Evolutionary conservation across 2,888 invertebrate genomes (phyloP), one percentile per base, ranked within the genome.

Genomic region (Watsonalla cultraria): DNA sequence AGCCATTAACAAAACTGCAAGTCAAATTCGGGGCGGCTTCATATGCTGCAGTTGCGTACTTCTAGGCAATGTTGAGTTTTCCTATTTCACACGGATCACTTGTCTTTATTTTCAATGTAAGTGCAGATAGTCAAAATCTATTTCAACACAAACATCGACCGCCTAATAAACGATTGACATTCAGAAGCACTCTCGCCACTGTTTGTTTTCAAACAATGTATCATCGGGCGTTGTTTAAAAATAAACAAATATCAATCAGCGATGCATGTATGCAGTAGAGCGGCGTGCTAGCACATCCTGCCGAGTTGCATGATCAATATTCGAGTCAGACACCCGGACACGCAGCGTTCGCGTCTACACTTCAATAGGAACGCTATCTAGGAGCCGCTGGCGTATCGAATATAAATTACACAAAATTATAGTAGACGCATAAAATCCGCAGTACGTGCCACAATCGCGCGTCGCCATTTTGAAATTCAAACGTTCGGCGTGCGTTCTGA

Each of bases 401-500:
- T 90, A 87, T 88, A 87, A 88, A 90, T 86, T 86, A 86, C 80
- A 82, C 80, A 73, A 86, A 80, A 80, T 81, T 80, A 80, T 81
- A 79, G 79, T 73, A 80, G 78, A 76, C 78, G 78, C 77, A 81
- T 80, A 78, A 80, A 79, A 76, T 80, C 79, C 68, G 78, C 81
- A 72, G 68, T 68, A 72, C 76, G 74, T 77, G 76, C 68, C 66
- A 62, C 66, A 66, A 68, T 66, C 60, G 64, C 62, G 54, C 64
- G 74, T 69, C 77, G 81, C 78, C 80, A 79, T 81, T 76, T 80
- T 78, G 74, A 72, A 74, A 74, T 74, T 68, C 62, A 58, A 78
- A 70, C 72, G 68, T 65, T 66, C 68, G 70, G 74, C 70, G 70
- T 70, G 77, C 73, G 78, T 77, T 79, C 76, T 69, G 74, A 72